Evolutionary conservation across 2,888 invertebrate genomes (phyloP), one percentile per base, ranked within the genome.

Genomic region (Eupithecia insigniata): DNA sequence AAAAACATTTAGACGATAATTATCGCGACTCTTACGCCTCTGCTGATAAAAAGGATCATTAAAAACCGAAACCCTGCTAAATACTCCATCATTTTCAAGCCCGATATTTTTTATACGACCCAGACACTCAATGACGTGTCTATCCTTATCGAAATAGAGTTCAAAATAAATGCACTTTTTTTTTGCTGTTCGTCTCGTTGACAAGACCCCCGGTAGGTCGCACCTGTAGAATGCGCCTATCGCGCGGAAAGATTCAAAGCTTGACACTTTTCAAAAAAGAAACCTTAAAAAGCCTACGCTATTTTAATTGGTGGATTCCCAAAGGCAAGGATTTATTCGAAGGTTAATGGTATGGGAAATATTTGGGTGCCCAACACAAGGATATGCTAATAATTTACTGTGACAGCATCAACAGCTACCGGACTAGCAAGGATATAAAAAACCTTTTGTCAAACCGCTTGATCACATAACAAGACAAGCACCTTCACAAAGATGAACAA

Each of bases 151-250:
- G 3, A 0, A 3, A 77, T 84, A 90, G 76, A 77, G 86, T 83
- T 81, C 46, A 85, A 78, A 83, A 72, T 87, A 74, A 30, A 51
- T 51, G 10, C 58, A 46, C 12, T 36, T 32, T 73, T n/a, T 75
- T 75, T 80, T 79, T 78, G 76, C 76, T 75, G 72, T 79, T 71
- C 76, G 74, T 82, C 81, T 79, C 78, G 81, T 87, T 91, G 92
- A 92, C 86, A 83, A 81, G 86, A 83, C 93, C 93, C 92, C 93
- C 92, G 82, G 82, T 86, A 84, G 85, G 83, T 83, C 84, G 90
- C 92, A 92, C 92, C 92, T 92, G 91, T 92, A 91, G 90, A 91
- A 91, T 90, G 89, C 80, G 77, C 84, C 89, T 92, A 94, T 93
- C 93, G 85, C 86, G 80, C 83, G 85, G 82, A 86, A 85, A 92